Evolutionary conservation across 2,888 invertebrate genomes (phyloP), one percentile per base, ranked within the genome.

Genomic region (Conus canariensis): DNA sequence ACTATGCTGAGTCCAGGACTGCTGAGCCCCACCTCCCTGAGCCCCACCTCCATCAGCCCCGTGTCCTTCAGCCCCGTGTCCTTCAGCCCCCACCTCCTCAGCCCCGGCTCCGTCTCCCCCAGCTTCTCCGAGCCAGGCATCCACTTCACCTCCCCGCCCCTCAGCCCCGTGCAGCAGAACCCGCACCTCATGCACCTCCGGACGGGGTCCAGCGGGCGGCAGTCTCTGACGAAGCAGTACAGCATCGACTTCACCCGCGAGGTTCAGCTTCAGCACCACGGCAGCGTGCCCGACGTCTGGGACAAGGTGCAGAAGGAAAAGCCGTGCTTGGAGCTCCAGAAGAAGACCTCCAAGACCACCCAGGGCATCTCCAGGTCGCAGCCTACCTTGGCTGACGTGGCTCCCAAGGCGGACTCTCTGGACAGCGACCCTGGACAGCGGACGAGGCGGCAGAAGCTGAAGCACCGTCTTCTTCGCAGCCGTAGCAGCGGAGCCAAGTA

Each of bases 401-500:
- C 74, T 25, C 85, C 82, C 74, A 91, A 90, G 82, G 60, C 85
- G 25, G 90, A 88, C 45, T 89, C 92, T n/a, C 16, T 88, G 30
- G 90, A 91, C n/a, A 89, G 91, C n/a, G 90, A 91, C 16, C 70
- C 89, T 7, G 90, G 83, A 67, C 89, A 56, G 83, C 86, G 85
- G 90, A 91, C 85, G 60, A 83, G 25, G 22, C 83, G 58, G n/a
- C 86, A 91, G 56, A 90, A 91, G 85, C 88, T 92, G 56, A 91
- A 91, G 88, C 91, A 91, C 56, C 90, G 91, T 25, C 74, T 93
- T 45, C 89, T 93, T 22, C 90, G 93, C n/a, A 93, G 92, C 83
- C 88, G 91, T 59, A 93, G 93, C 83, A 92, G 92, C 88, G 93
- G 93, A 19, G 93, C 93, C 67, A 93, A 93, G 88, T 93, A 93